A percentile compares a stretch with the other conserved stretches of the same genome.
Evolutionary conservation across 1,140 invertebrate species (phyloP).

Genomic region (Anastatus disparis): DNA sequence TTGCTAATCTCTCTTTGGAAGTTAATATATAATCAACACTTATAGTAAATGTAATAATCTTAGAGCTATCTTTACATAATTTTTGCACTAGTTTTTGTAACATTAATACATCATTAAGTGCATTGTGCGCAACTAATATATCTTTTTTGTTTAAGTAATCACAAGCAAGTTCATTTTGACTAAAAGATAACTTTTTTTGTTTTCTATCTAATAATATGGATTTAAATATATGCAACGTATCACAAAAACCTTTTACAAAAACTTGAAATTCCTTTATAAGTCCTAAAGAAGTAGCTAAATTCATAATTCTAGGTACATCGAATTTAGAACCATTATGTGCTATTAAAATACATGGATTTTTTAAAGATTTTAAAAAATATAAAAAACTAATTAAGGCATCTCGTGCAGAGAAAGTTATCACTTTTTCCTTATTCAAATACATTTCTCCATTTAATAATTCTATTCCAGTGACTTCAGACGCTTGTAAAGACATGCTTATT

Average conservation of each 20-base stretch:
- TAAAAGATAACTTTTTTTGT: neutral
- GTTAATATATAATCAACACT: neutral
- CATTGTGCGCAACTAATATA: neutral
- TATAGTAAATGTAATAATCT: neutral
- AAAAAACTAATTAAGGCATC: constrained; percentile 9
- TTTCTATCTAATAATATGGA: neutral
- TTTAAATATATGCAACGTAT: neutral
- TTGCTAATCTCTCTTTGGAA: neutral
- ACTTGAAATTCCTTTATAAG: neutral
- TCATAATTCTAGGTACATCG: neutral
- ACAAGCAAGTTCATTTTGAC: neutral
- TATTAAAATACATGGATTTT: neutral
- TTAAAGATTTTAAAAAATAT: neutral
- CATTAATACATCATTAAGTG: neutral
- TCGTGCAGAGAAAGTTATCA: constrained; percentile 11
- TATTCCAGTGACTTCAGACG: constrained; percentile 15
- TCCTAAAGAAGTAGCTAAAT: neutral
- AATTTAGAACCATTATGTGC: constrained; percentile 8
- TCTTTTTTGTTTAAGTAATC: neutral
- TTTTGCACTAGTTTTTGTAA: neutral
- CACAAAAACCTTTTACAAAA: neutral
- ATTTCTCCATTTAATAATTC: neutral
- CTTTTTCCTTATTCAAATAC: neutral
- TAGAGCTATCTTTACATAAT: neutral
- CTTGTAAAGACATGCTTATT: constrained; percentile 23